Percentiles rank a stretch among this genome's conserved stretches.
These are phyloP conservation scores for Menidia beryllina DNA, from an alignment of 2,113 vertebrate genomes.

Conservation along the genomic window DNA sequence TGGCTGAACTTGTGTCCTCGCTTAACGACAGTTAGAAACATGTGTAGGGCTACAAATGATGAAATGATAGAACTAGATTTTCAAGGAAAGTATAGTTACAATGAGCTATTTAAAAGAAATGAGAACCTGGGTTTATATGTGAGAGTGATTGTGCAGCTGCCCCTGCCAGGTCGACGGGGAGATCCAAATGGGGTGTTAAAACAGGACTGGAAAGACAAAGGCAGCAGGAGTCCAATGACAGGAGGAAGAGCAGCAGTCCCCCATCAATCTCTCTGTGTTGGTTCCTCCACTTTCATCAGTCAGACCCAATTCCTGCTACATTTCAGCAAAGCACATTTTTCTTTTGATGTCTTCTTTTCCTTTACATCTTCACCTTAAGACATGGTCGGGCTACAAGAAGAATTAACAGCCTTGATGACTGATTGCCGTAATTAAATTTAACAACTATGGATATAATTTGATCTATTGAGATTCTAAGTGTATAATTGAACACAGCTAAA, in stretches of 20 bases:
- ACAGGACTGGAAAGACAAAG: constrained; percentile 18
- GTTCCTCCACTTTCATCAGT: constrained; percentile 9
- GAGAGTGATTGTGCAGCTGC: constrained; percentile 25
- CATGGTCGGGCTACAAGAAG: background rate
- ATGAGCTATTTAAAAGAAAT: background rate
- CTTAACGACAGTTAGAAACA: too few species aligned
- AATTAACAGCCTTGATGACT: background rate
- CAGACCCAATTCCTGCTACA: constrained; percentile 23
- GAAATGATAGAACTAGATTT: background rate
- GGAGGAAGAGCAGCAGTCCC: constrained; percentile 25
- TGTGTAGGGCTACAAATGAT: constrained; percentile 26
- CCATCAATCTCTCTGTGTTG: constrained; percentile 27
- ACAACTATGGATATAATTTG: background rate
- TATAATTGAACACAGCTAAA: too few species aligned
- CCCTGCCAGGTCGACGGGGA: constrained; percentile 31
- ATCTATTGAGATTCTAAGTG: too few species aligned
- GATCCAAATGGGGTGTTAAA: constrained; percentile 56
- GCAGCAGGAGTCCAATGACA: constrained; percentile 1
- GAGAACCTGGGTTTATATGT: background rate
- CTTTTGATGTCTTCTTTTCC: background rate
- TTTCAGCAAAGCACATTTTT: background rate
- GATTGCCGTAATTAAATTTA: background rate
- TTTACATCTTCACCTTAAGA: constrained; percentile 10
- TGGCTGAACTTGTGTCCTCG: too few species aligned
- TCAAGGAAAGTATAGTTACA: constrained; percentile 4